Evolutionary conservation across 1,140 invertebrate species (phyloP).

Genomic region (Drosophila nigromelanica): DNA sequence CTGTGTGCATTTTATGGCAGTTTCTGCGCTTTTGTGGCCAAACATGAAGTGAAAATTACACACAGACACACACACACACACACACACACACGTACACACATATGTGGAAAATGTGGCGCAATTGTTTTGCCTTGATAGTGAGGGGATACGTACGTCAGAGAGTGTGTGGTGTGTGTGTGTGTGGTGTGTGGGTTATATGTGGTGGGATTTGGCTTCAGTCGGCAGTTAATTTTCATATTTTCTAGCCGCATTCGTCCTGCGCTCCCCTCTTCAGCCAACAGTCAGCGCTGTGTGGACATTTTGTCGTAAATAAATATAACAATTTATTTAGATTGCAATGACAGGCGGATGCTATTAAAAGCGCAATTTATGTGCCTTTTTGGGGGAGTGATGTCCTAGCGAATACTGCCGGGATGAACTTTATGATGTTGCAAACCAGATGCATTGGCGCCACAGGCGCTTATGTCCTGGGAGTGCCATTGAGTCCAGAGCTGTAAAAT

Average conservation of each 20-base stretch:
- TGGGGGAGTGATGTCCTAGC: constrained; percentile 29
- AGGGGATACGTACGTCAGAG: constrained; percentile 4
- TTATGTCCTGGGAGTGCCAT: constrained; percentile 7
- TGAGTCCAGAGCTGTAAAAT: constrained; percentile 8
- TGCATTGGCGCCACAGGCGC: constrained; percentile 19
- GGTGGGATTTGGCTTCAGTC: constrained; percentile 75
- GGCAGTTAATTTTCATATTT: constrained; percentile 83
- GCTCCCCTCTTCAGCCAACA: neutral
- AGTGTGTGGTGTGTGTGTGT: constrained; percentile 22
- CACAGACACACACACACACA: constrained; percentile 39
- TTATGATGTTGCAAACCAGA: constrained; percentile 48
- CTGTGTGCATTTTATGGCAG: constrained; percentile 80
- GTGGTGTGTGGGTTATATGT: constrained; percentile 29
- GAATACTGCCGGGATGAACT: constrained; percentile 37
- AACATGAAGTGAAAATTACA: constrained; percentile 82
- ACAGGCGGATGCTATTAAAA: constrained; percentile 81
- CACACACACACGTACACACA: constrained; percentile 43
- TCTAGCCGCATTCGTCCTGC: constrained; percentile 59
- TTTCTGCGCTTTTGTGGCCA: constrained; percentile 78
- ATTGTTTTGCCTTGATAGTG: constrained; percentile 59
- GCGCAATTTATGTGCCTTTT: constrained; percentile 72
- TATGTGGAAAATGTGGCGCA: constrained; percentile 65
- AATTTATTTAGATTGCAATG: constrained; percentile 83
- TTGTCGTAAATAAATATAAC: constrained; percentile 82
- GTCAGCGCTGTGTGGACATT: constrained; percentile 51